These are phyloP conservation scores for Cosmopolites sordidus DNA, from an alignment of 2,888 invertebrate species.

Conservation along the genomic window DNA sequence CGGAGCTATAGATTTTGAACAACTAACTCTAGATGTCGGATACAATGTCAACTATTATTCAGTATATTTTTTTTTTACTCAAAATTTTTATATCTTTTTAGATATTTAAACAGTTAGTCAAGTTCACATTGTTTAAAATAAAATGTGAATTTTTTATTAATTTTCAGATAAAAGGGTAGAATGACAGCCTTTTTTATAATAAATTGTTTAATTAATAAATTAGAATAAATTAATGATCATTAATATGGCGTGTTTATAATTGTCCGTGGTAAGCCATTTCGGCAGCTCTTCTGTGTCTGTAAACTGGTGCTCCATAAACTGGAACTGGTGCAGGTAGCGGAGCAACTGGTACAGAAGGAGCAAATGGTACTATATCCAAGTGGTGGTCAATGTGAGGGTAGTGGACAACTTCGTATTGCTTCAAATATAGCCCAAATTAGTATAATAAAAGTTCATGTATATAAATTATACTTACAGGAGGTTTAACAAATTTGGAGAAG, in stretches of 20 bases:
- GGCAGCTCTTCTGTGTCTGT: conserved; percentile 56
- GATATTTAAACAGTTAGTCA: no score
- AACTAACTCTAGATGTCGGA: no score
- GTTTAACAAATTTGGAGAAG: conserved; percentile 75
- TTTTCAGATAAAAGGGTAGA: no score
- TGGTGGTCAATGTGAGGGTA: conserved; percentile 54
- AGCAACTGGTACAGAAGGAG: conserved; percentile 7
- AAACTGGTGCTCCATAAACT: conserved; percentile 50
- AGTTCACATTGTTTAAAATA: no score
- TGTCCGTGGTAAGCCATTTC: conserved; percentile 55
- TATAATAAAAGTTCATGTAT: no score
- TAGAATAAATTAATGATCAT: conserved; percentile 1
- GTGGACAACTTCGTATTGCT: conserved; percentile 81
- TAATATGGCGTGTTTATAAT: conserved; percentile 11
- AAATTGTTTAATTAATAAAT: background rate
- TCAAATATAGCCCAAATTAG: conserved; percentile 48
- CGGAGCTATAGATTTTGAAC: no score
- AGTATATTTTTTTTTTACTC: no score
- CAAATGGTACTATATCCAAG: conserved; percentile 14
- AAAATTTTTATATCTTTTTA: no score
- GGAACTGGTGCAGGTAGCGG: conserved; percentile 29
- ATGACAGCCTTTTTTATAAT: background rate
- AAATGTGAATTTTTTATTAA: no score
- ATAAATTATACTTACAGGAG: conserved; percentile 57
- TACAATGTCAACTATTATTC: no score